These are phyloP conservation scores for Bos javanicus DNA, from an alignment of 2,113 vertebrate species.

Conservation along the genomic window DNA sequence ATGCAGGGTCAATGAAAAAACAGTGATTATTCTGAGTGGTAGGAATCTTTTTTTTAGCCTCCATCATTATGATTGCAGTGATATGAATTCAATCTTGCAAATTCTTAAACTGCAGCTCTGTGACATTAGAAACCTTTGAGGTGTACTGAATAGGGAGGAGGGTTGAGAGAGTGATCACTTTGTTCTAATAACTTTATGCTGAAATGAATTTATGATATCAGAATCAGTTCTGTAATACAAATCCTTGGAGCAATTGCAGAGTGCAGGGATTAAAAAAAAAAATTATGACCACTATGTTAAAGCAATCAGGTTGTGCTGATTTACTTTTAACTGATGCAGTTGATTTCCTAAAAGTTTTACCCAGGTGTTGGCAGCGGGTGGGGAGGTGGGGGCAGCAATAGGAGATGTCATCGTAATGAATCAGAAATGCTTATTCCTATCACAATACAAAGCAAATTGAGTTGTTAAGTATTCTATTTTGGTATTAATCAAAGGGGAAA, in stretches of 20 bases:
- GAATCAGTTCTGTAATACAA: slow-evolving; percentile 44
- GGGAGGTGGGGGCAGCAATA: not conserved
- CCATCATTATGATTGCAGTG: not conserved
- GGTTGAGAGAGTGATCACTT: not conserved
- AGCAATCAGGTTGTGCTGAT: slow-evolving; percentile 59
- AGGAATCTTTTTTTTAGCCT: not conserved
- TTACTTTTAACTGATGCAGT: slow-evolving; percentile 48
- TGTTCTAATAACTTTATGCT: slow-evolving; percentile 54
- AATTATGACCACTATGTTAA: slow-evolving; percentile 47
- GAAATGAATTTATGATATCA: slow-evolving; percentile 47
- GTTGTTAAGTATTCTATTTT: slow-evolving; percentile 24
- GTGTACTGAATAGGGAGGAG: not conserved
- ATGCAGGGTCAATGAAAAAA: not conserved
- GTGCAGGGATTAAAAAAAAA: not conserved
- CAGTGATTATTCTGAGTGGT: not conserved
- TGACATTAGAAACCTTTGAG: slow-evolving; percentile 20
- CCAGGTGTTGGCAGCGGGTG: not conserved
- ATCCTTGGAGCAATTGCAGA: slow-evolving; percentile 44
- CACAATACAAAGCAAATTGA: slow-evolving; percentile 35
- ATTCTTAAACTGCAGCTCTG: not conserved
- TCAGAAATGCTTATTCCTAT: slow-evolving; percentile 44
- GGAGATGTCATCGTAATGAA: slow-evolving; percentile 17
- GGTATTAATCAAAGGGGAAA: not conserved
- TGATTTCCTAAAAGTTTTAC: slow-evolving; percentile 61
- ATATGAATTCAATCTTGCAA: not conserved